Base-by-base conservation (phyloP, 2,113 vertebrate genomes). In the Aphelocoma coerulescens region DNA sequence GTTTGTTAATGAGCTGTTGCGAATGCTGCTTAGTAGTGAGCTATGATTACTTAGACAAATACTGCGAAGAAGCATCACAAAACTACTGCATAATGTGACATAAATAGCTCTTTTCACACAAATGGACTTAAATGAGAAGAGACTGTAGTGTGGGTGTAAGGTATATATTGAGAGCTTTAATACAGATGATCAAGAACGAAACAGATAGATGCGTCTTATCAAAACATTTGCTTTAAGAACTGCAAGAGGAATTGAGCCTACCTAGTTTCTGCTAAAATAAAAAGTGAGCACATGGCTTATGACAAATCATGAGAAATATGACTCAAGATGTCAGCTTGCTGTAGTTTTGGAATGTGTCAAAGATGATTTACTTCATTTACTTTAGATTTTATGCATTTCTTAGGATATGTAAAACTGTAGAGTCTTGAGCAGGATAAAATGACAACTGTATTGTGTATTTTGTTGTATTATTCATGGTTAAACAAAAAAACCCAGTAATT, bases 291-390 rank as follows among this genome's bases (percentile, higher is more conserved):
- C 88, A 86, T 86, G 88, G 85, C 85, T 93, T 68, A 55, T 92
- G 86, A 84, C 52, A 96, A 72, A 88, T 92, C 85, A 75, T 86
- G 76, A 86, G 79, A 71, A 58, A 21, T 32, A 73, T 88, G 95
- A 96, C 76, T 96, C 94, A 95, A 67, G 90, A 71, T 90, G 79
- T 90, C 79, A 91, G 48, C 57, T 78, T 48, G 69, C 82, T 81
- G 52, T 63, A 57, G 90, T 79, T 90, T 91, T 35, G 72, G 55
- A 71, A 88, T 15, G 51, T 81, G 79, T 77, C 75, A 59, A 51
- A 80, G 32, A 78, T 3, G 1, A 46, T 81, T 69, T 95, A n/a
- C 74, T 88, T 91, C 5, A 32, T 80, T 92, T 91, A 33, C 71
- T 83, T 78, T 1, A 55, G 39, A 28, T 88, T 91, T 79, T 83